Base-by-base conservation (phyloP, 37 sponge, comb jelly and placozoan species). In the Theonella swinhoei region DNA sequence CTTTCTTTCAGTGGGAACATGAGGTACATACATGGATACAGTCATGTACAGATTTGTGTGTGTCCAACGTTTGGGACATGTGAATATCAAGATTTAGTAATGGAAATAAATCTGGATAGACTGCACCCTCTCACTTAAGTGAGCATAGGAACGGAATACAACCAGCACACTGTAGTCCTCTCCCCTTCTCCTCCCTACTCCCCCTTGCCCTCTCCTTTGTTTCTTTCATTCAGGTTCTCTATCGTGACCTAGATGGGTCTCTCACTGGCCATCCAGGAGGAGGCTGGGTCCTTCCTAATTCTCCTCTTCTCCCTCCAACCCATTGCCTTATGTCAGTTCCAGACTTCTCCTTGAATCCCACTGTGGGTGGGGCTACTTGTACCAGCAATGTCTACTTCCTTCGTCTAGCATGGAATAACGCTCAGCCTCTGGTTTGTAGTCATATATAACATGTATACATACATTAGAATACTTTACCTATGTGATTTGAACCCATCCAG, bases 1-100 rank as follows among this genome's bases (percentile, higher is more conserved):
- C 88, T 64, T 68, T 70, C 19, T 97, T 89, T 74, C 76, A 94
- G 47, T 97, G 97, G 97, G 94, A 89, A 77, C 73, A 84, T 59
- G 97, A 91, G 80, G 89, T 88, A 80, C 4, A 69, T 37, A 54
- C 26, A 47, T 31, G 43, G 19, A 74, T 1, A 31, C 3, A 70
- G 58, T 19, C 35, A 23, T 75, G 71, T 58, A 47, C 4, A 35
- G 8, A 54, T 32, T 63, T 78, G 77, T 30, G 70, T 75, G 60
- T 39, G 4, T 75, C 26, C 29, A 62, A 68, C 62, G 1, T 54
- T 38, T 62, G 41, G 68, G 11, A 67, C 9, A 7, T 60, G 33
- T 78, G 63, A 19, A 62, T 76, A 37, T 14, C 19, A 58, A 63
- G 3, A 5, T 3, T 63, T 28, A 63, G 26, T 28, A 28, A 28